Conservation (phyloP, 2,113 vertebrate species). For the Anser cygnoides region DNA sequence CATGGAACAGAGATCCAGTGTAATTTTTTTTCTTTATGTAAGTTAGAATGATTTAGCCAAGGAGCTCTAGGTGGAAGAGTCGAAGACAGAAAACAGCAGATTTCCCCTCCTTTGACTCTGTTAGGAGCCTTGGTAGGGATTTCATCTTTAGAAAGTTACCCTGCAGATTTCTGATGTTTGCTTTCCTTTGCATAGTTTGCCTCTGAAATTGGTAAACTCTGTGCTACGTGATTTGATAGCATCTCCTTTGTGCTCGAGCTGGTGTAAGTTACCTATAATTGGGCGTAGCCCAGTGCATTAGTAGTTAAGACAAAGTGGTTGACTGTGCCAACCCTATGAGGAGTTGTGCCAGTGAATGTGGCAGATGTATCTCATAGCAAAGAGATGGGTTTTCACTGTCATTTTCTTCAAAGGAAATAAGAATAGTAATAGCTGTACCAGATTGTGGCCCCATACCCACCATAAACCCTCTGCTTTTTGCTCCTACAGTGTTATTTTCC, state of each 20-base stretch:
- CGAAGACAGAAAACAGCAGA: background rate
- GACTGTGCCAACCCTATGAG: background rate
- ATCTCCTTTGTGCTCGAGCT: background rate
- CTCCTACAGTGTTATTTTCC: background rate
- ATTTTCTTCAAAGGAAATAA: background rate
- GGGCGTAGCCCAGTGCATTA: background rate
- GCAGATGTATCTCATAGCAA: no score
- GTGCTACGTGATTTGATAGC: fast-evolving
- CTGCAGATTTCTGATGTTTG: background rate
- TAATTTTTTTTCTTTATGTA: no score
- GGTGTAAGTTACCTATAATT: no score
- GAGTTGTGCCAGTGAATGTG: background rate
- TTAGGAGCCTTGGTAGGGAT: background rate
- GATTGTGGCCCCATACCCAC: background rate
- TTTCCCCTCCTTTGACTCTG: background rate
- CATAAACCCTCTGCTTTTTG: background rate
- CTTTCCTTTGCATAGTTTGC: background rate
- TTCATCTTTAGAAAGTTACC: background rate
- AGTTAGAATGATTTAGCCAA: background rate
- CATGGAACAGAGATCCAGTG: background rate
- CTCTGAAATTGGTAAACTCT: background rate
- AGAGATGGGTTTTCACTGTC: background rate
- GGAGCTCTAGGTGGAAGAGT: background rate
- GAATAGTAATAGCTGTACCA: background rate
- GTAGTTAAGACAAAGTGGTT: background rate